Evolutionary conservation across 1,140 invertebrate species (phyloP).

Genomic region (Megalopta genalis): DNA sequence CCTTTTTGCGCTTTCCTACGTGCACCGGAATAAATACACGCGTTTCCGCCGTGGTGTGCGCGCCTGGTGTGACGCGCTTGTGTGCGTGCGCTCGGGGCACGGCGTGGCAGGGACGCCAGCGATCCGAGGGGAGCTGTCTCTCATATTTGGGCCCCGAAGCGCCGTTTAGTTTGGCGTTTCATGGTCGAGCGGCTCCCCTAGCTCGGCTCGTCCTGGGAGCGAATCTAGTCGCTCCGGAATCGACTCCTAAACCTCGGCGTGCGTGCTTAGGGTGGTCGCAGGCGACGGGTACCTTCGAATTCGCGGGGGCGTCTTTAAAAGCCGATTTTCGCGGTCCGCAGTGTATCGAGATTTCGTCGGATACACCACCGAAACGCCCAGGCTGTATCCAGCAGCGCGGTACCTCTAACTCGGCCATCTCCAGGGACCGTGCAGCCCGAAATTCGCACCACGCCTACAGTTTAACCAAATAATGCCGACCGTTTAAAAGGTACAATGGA

Average conservation of each 20-base stretch:
- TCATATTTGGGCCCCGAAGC: conserved; percentile 72
- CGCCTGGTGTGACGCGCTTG: background rate
- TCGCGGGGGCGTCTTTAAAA: background rate
- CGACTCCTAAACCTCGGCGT: conserved; percentile 24
- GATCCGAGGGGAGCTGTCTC: conserved; percentile 34
- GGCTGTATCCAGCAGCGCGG: background rate
- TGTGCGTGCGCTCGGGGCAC: background rate
- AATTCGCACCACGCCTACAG: conserved; percentile 71
- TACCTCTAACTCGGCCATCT: conserved; percentile 7
- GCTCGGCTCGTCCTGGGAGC: conserved; percentile 39
- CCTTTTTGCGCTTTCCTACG: conserved; percentile 71
- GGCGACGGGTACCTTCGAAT: conserved; percentile 59
- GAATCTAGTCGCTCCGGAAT: conserved; percentile 53
- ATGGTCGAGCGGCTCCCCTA: conserved; percentile 76
- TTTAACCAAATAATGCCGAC: conserved; percentile 69
- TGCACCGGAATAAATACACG: conserved; percentile 61
- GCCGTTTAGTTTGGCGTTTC: conserved; percentile 80
- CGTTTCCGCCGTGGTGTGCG: conserved; percentile 12
- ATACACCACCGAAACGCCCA: background rate
- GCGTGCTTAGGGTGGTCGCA: conserved; percentile 17
- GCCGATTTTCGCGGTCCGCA: too few relatives aligned
- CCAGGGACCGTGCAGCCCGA: conserved; percentile 19
- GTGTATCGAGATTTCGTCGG: too few relatives aligned
- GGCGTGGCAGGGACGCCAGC: background rate
- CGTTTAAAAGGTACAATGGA: conserved; percentile 63